A percentile compares a stretch with the other conserved stretches of the same genome.
Conservation (phyloP, 1,140 invertebrate species). For the Panulirus ornatus region DNA sequence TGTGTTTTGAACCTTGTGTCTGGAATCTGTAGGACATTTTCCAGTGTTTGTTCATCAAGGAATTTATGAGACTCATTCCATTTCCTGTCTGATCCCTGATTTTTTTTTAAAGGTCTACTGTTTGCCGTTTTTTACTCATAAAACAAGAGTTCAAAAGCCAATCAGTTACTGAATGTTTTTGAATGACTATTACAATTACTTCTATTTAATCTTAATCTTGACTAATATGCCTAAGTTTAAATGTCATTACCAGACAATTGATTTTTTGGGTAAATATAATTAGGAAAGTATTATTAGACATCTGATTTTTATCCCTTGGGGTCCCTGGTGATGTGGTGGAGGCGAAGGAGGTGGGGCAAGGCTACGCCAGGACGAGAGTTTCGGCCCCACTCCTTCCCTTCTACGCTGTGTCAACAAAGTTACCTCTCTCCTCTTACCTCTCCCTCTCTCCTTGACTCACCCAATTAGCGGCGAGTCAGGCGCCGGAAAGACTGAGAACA, state of each 20-base stretch:
- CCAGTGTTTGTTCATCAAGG: constrained; percentile 30
- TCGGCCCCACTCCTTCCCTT: not conserved
- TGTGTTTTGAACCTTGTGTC: not conserved
- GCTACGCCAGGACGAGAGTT: constrained; percentile 29
- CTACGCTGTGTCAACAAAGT: not conserved
- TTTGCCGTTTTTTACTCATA: not conserved
- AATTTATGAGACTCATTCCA: constrained; percentile 56
- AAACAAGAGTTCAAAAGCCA: not conserved
- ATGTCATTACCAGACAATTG: no score
- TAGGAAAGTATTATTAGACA: no score
- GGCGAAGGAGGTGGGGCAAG: constrained; percentile 12
- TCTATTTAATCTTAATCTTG: not conserved
- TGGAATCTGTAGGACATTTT: constrained; percentile 45
- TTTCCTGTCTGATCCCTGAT: constrained; percentile 13
- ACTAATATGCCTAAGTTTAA: not conserved
- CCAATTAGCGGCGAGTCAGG: constrained; percentile 81
- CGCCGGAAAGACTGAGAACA: constrained; percentile 85
- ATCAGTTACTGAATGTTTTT: not conserved
- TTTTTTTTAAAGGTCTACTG: not conserved
- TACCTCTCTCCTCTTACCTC: constrained; percentile 11
- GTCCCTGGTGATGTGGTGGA: not conserved
- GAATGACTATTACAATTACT: not conserved
- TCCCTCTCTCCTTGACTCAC: constrained; percentile 27
- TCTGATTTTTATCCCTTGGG: not conserved
- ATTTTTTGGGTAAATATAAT: no score